Evolutionary conservation across 2,888 invertebrate genomes (phyloP).

Genomic region (Cylindroiulus punctatus): DNA sequence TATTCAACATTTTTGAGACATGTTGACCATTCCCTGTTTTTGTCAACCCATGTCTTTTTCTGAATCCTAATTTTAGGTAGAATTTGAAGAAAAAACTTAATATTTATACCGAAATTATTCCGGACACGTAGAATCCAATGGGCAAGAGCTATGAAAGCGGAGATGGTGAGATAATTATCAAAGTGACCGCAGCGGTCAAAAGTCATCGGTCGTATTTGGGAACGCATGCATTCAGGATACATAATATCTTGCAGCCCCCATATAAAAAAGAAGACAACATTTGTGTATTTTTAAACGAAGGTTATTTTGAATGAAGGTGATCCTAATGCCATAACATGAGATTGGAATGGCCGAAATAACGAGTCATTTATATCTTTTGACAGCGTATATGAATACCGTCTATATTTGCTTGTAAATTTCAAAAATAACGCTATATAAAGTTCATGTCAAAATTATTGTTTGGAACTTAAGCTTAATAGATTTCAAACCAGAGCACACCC

Average conservation of each 20-base stretch:
- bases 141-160: neutral
- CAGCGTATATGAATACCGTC: neutral
- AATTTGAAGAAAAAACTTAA: constrained; percentile 6
- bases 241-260: neutral
- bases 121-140: neutral
- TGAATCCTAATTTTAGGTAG: constrained; percentile 22
- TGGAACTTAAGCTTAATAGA: too few species aligned
- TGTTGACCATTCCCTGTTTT: constrained; percentile 30
- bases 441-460: too few species aligned
- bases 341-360: neutral
- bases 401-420: neutral
- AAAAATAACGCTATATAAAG: neutral
- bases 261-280: neutral
- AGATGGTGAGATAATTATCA: constrained; percentile 37
- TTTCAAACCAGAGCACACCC: too few species aligned
- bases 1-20: constrained; percentile 18
- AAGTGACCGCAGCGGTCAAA: constrained; percentile 45
- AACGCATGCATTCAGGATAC: constrained; percentile 1
- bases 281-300: constrained; percentile 21
- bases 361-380: neutral
- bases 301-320: neutral
- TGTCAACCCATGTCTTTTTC: neutral
- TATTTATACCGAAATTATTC: constrained; percentile 16
- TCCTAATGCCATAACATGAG: neutral
- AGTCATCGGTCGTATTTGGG: constrained; percentile 28